Base-by-base conservation (phyloP, 2,888 invertebrate genomes). In the Latrodectus elegans region DNA sequence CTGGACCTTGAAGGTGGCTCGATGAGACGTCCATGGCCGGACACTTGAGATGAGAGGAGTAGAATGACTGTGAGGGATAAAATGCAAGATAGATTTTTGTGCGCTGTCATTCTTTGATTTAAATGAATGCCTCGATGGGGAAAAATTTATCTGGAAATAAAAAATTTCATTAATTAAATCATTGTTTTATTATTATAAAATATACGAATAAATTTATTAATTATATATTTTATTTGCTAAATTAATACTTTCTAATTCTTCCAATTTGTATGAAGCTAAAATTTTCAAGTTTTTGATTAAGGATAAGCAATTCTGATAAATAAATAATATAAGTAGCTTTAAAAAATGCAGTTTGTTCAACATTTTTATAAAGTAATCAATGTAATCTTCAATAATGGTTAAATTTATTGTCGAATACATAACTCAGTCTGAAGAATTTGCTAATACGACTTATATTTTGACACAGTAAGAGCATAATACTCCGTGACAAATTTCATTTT, bases 1-100 rank as follows among this genome's bases (percentile, higher is more conserved):
- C 91, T 90, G 70, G 91, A 91, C 26, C 91, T 89, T 0, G 91
- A 90, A 4, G 91, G 91, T 2, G 91, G 91, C 53, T 91, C 90
- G 0, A 90, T 53, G 52, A 91, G 85, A 8, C 91, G 90, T 1
- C 91, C 91, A 84, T 91, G 91, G 49, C 90, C 90, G 52, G 72
- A 82, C 12, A 81, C 81, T 9, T 10, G 15, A 0, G 71, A 38
- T 11, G 65, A 26, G 17, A 73, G 53, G 14, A 75, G 71, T 53
- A 83, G 76, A 15, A 83, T 49, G 26, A 74, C 15, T 17, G 74
- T 14, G 10, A 67, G 9, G 15, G 52, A 38, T 11, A 76, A 26
- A 22, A 60, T 53, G 49, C 22, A 22, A 4, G 65, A 15, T 10
- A 60, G 60, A 38, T 17, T 52, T 9, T 22, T 9, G 22, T 64